These are phyloP conservation scores for Gryllus bimaculatus DNA, from an alignment of 1,140 invertebrate species.

Conservation along the genomic window DNA sequence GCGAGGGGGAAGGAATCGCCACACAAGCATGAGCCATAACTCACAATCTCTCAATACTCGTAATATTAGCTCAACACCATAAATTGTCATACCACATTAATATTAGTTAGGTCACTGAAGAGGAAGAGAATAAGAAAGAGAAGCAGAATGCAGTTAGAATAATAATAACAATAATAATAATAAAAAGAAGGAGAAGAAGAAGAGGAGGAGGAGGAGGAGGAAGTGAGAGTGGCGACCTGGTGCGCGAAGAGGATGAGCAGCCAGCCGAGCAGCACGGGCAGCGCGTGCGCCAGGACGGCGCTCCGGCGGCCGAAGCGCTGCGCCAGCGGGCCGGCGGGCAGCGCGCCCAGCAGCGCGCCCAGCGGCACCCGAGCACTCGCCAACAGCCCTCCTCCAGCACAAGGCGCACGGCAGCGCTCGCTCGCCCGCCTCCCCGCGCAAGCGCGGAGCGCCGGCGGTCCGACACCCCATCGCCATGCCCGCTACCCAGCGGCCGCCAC, in stretches of 20 bases:
- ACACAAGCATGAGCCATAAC: too few species aligned
- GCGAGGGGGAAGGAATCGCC: conserved; percentile 33
- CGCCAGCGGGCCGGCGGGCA: conserved; percentile 47
- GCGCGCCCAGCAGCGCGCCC: conserved; percentile 42
- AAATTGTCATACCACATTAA: too few species aligned
- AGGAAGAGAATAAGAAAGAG: too few species aligned
- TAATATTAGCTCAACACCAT: too few species aligned
- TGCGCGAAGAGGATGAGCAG: conserved; percentile 41
- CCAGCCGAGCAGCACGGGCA: conserved; percentile 52
- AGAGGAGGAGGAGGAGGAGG: too few species aligned
- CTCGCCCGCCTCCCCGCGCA: not conserved
- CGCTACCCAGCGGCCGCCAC: not conserved
- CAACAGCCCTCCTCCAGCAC: conserved; percentile 39
- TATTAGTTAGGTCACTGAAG: too few species aligned
- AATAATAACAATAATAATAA: too few species aligned
- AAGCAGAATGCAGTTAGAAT: too few species aligned
- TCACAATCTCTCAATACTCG: too few species aligned
- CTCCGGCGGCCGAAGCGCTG: conserved; percentile 55
- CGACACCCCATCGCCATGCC: not conserved
- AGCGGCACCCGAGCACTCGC: conserved; percentile 42
- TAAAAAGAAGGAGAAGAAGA: too few species aligned
- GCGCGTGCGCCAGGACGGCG: conserved; percentile 43
- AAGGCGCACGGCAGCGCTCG: conserved; percentile 23
- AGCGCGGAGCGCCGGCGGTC: not conserved
- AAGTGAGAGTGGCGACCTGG: not conserved